These are phyloP conservation scores for Phaenicophaeus curvirostris DNA, from an alignment of 2,797 vertebrate species.

Conservation along the genomic window DNA sequence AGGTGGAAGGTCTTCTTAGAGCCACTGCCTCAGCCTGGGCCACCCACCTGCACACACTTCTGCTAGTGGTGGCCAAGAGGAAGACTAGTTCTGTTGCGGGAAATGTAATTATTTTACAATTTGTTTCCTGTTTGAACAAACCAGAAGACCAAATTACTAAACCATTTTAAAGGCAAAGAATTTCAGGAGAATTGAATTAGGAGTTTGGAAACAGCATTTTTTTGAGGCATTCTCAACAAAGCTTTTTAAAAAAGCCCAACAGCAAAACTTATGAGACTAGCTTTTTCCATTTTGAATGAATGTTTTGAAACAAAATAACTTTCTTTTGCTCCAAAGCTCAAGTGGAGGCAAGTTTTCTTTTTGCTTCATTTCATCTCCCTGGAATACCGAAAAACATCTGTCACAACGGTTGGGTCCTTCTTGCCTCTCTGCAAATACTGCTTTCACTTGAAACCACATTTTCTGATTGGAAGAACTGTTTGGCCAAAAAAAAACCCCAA, in stretches of 20 bases:
- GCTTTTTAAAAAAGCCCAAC: background rate
- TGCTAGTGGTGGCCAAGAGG: background rate
- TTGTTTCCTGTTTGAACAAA: slow-evolving; percentile 44
- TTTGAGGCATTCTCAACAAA: slow-evolving; percentile 4
- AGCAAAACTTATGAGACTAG: slow-evolving; percentile 8
- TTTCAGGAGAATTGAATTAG: slow-evolving; percentile 39
- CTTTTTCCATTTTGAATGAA: slow-evolving; percentile 34
- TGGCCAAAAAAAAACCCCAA: background rate
- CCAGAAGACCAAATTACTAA: slow-evolving; percentile 10
- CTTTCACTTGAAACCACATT: slow-evolving; percentile 25
- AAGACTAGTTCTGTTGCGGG: background rate
- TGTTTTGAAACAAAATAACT: slow-evolving; percentile 63
- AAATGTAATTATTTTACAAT: background rate
- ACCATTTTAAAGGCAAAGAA: slow-evolving; percentile 18
- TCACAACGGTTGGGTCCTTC: background rate
- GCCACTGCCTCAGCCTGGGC: background rate
- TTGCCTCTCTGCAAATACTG: background rate
- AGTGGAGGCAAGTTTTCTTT: slow-evolving; percentile 59
- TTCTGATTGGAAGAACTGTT: background rate
- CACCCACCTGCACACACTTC: background rate
- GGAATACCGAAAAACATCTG: slow-evolving; percentile 53
- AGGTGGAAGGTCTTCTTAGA: background rate
- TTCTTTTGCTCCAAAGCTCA: slow-evolving; percentile 25
- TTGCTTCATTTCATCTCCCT: slow-evolving; percentile 49
- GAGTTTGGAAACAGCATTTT: slow-evolving; percentile 4